A percentile compares a stretch with the other conserved stretches of the same genome.
These are phyloP conservation scores for Tragopan temminckii DNA, from an alignment of 2,797 vertebrate genomes.

Conservation along the genomic window DNA sequence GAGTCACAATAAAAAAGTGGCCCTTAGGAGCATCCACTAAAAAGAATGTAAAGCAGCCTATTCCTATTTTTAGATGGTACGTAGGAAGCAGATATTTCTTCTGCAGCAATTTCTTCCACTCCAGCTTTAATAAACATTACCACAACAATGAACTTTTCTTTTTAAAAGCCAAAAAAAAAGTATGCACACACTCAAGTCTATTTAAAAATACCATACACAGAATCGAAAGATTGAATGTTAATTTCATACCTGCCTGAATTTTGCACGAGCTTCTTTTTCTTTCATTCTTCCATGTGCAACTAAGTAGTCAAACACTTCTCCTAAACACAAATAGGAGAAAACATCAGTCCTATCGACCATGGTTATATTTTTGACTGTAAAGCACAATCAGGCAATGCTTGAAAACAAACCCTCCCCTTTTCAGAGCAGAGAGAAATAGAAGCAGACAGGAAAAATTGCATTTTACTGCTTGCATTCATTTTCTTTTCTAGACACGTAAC, in stretches of 20 bases:
- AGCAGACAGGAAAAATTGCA: background rate
- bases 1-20: constrained; percentile 42
- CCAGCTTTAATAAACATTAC: constrained; percentile 22
- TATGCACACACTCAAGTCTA: background rate
- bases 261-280: constrained; percentile 96
- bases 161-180: background rate
- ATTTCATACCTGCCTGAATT: constrained; percentile 96
- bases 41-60: constrained; percentile 17
- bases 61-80: constrained; percentile 52
- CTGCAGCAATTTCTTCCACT: constrained; percentile 8
- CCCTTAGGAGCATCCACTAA: constrained; percentile 1
- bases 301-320: constrained; percentile 96
- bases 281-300: constrained; percentile 98
- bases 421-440: background rate
- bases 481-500: background rate
- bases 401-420: background rate
- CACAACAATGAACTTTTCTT: background rate
- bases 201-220: constrained; percentile 22
- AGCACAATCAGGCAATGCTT: background rate
- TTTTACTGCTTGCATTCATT: background rate
- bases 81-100: constrained; percentile 48
- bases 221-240: constrained; percentile 35
- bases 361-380: background rate
- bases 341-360: background rate
- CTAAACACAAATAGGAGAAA: constrained; percentile 79